A percentile compares a stretch with the other conserved stretches of the same genome.
Evolutionary conservation across 2,113 vertebrate genomes (phyloP).

Genomic region (Chaetodon auriga): DNA sequence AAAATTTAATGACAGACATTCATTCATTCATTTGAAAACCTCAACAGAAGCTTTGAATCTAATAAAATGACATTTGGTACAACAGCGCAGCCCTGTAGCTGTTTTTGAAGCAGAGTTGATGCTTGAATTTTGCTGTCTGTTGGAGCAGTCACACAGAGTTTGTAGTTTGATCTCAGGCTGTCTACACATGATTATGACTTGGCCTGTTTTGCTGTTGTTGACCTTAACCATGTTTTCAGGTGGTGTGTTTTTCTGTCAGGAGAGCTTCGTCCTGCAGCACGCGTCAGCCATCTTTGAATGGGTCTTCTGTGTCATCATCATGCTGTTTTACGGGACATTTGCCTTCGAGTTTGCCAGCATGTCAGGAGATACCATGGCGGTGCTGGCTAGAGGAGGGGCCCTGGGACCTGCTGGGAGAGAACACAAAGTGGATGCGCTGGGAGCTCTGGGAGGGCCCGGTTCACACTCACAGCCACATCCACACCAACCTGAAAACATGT

Average conservation of each 20-base stretch:
- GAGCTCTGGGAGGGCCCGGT: slow-evolving; percentile 54
- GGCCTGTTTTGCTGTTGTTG: slow-evolving; percentile 18
- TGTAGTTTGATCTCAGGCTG: too few relatives aligned
- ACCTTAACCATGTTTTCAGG: slow-evolving; percentile 87
- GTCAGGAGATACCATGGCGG: slow-evolving; percentile 88
- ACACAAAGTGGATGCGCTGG: slow-evolving; percentile 78
- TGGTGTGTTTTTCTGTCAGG: slow-evolving; percentile 91
- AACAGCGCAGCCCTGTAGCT: too few relatives aligned
- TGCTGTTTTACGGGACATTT: slow-evolving; percentile 93
- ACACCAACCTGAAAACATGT: slow-evolving; percentile 78
- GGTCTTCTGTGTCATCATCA: slow-evolving; percentile 91
- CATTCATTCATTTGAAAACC: too few relatives aligned
- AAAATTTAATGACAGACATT: too few relatives aligned
- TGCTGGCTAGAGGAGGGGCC: slow-evolving; percentile 82
- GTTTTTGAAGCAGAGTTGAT: too few relatives aligned
- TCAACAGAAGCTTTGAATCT: too few relatives aligned
- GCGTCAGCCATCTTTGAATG: slow-evolving; percentile 91
- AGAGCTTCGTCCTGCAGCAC: slow-evolving; percentile 90
- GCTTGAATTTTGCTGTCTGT: too few relatives aligned
- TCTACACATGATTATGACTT: too few relatives aligned
- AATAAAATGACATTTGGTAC: too few relatives aligned
- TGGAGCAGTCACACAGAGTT: too few relatives aligned
- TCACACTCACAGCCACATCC: slow-evolving; percentile 67
- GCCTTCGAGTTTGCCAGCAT: slow-evolving; percentile 90
- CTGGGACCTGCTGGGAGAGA: slow-evolving; percentile 70